These are phyloP conservation scores for Sinocyclocheilus maitianheensis DNA, from an alignment of 2,113 vertebrate genomes.

Conservation along the genomic window DNA sequence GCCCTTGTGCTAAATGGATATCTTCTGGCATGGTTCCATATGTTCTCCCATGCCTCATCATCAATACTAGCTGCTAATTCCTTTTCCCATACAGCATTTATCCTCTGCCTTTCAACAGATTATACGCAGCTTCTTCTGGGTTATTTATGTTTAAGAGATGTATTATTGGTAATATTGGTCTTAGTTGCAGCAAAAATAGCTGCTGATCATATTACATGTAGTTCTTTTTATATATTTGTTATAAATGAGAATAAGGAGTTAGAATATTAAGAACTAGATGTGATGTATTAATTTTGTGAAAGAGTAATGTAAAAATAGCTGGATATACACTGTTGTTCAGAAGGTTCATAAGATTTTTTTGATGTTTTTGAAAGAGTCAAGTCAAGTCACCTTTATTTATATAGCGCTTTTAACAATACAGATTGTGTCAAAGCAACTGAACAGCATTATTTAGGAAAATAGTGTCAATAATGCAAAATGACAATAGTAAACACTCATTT, in stretches of 20 bases:
- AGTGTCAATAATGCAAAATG: too few species aligned
- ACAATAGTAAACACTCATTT: too few species aligned
- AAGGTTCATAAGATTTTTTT: neutral
- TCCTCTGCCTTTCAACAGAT: neutral
- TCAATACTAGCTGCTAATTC: neutral
- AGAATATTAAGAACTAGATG: neutral
- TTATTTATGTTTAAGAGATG: neutral
- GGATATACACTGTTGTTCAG: neutral
- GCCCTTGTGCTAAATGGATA: neutral
- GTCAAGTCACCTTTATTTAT: too few species aligned
- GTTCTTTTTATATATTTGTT: neutral
- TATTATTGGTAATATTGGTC: neutral
- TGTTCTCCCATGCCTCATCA: neutral
- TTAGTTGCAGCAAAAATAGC: neutral
- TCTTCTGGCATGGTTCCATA: conserved; percentile 9
- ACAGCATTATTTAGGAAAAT: too few species aligned
- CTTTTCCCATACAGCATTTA: conserved; percentile 6
- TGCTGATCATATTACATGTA: neutral
- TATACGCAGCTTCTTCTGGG: neutral
- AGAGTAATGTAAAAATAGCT: neutral
- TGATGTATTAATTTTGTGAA: neutral
- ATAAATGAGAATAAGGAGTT: neutral
- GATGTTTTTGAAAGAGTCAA: neutral
- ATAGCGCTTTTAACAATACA: too few species aligned
- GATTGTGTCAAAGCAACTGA: too few species aligned